phyloP scores from a whole-genome alignment of 2,113 vertebrate species.

The Nematolebias whitei region DNA sequence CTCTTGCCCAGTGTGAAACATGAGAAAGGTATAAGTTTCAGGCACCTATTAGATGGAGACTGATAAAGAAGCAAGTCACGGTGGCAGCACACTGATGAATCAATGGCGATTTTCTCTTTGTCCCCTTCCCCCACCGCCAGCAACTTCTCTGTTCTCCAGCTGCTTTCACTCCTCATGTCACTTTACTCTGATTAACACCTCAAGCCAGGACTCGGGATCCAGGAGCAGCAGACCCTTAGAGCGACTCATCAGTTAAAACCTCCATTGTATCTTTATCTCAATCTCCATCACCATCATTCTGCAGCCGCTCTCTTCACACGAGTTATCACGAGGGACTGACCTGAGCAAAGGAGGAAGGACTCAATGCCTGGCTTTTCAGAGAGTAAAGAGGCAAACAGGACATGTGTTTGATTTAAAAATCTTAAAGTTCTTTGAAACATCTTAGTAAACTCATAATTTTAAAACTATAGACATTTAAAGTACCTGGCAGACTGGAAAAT shows the following conservation, averaged over 20 bases:
- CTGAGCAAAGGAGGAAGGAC: neutral
- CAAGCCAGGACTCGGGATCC: slow-evolving; percentile 45
- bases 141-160: neutral
- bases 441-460: no score
- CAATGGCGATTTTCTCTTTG: slow-evolving; percentile 20
- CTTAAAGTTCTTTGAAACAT: no score
- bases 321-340: slow-evolving; percentile 46
- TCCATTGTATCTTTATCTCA: slow-evolving; percentile 65
- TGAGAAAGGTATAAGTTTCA: slow-evolving; percentile 43
- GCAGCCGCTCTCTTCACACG: slow-evolving; percentile 24
- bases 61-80: slow-evolving; percentile 34
- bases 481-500: no score
- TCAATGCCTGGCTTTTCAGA: neutral
- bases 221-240: slow-evolving; percentile 35
- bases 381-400: slow-evolving; percentile 13
- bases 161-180: slow-evolving; percentile 37
- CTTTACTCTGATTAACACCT: slow-evolving; percentile 72
- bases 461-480: no score
- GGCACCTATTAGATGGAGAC: slow-evolving; percentile 47
- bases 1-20: slow-evolving; percentile 47
- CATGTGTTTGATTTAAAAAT: slow-evolving; percentile 4
- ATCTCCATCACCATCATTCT: slow-evolving; percentile 67
- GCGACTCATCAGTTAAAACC: slow-evolving; percentile 68
- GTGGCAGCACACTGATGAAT: slow-evolving; percentile 43
- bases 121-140: neutral